Conservation (phyloP, 2,113 vertebrate genomes). For the Plestiodon gilberti region DNA sequence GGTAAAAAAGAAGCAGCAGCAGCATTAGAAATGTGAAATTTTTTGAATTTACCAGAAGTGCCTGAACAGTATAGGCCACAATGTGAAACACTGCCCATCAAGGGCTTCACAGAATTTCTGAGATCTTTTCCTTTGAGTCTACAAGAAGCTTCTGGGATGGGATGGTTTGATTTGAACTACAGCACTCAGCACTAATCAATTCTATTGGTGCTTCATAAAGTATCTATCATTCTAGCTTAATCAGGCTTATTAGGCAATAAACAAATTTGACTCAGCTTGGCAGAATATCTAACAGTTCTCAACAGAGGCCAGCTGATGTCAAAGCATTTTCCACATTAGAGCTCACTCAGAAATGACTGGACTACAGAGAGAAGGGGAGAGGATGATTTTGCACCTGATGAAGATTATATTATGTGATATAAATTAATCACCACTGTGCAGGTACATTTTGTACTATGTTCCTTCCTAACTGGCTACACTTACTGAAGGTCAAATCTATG, state of each 20-base stretch:
- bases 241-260: neutral
- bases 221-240: neutral
- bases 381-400: neutral
- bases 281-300: neutral
- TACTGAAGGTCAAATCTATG: neutral
- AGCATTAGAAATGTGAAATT: neutral
- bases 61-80: neutral
- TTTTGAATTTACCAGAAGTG: neutral
- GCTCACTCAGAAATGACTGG: neutral
- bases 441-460: neutral
- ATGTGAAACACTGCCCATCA: neutral
- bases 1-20: too few species aligned
- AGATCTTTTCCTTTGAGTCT: neutral
- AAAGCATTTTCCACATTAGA: neutral
- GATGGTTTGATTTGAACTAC: neutral
- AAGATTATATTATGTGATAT: neutral
- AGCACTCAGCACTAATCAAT: constrained; percentile 3
- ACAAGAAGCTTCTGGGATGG: neutral
- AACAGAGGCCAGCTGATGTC: constrained; percentile 1
- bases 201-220: constrained; percentile 13
- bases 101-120: neutral
- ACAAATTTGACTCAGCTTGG: constrained; percentile 2
- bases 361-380: neutral
- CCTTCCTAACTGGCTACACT: neutral
- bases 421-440: too few species aligned